Evolutionary conservation across 2,113 vertebrate species (phyloP).

Genomic region (Amblyopsis rosae): DNA sequence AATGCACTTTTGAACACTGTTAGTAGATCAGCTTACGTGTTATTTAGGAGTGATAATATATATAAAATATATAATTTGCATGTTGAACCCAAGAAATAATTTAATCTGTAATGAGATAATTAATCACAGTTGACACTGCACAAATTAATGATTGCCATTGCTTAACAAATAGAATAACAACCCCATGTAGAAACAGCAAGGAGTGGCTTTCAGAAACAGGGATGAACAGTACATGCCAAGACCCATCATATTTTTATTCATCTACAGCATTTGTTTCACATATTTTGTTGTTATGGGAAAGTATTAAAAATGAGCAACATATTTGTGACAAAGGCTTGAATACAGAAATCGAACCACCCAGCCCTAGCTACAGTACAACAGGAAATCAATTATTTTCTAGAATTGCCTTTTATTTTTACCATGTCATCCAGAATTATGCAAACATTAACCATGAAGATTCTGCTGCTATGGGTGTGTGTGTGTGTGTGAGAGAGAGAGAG

Average conservation of each 20-base stretch:
- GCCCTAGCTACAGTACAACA: slow-evolving; percentile 15
- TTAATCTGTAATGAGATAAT: slow-evolving; percentile 69
- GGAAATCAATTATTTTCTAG: slow-evolving; percentile 37
- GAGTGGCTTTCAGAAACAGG: slow-evolving; percentile 20
- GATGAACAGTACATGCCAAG: slow-evolving; percentile 32
- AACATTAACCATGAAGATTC: slow-evolving; percentile 5
- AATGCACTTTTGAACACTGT: too few species aligned
- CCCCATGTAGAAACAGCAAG: slow-evolving; percentile 3
- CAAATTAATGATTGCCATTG: slow-evolving; percentile 61
- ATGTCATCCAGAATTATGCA: slow-evolving; percentile 53
- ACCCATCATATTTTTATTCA: slow-evolving; percentile 45
- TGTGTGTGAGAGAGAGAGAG: too few species aligned
- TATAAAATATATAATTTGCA: slow-evolving; percentile 52
- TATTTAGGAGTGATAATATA: too few species aligned
- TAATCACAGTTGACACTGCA: slow-evolving; percentile 65
- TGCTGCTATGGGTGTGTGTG: too few species aligned
- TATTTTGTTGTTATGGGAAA: slow-evolving; percentile 37
- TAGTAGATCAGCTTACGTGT: too few species aligned
- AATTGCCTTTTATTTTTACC: slow-evolving; percentile 47
- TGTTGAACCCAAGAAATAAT: slow-evolving; percentile 62
- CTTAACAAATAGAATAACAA: slow-evolving; percentile 48
- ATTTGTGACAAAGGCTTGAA: slow-evolving; percentile 47
- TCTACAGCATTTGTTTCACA: slow-evolving; percentile 20
- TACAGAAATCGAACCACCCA: slow-evolving; percentile 48
- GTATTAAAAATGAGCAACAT: slow-evolving; percentile 56